phyloP scores from a whole-genome alignment of 2,888 invertebrate species.

The Zhengitettix transpicula region DNA sequence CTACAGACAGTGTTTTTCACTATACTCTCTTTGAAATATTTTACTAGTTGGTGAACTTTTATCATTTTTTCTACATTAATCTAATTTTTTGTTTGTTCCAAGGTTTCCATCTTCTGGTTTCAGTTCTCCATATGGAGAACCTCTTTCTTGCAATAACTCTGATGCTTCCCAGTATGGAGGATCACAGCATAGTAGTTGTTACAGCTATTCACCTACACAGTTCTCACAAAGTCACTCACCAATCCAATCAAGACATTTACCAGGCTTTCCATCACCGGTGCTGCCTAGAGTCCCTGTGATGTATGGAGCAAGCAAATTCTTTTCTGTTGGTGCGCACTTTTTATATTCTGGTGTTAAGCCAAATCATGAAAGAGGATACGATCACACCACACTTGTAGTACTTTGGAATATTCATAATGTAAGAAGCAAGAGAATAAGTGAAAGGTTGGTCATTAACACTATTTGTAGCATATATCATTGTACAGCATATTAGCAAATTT shows the following conservation, averaged over 20 bases:
- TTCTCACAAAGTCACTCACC: slow-evolving; percentile 78
- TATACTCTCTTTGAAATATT: not conserved
- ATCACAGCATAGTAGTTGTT: slow-evolving; percentile 40
- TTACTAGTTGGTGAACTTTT: not conserved
- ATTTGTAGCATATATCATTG: too few species aligned
- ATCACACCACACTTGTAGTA: too few species aligned
- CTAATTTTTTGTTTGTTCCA: not conserved
- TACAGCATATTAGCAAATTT: too few species aligned
- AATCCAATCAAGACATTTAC: slow-evolving; percentile 27
- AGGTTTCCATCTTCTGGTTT: slow-evolving; percentile 32
- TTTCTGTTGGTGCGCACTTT: too few species aligned
- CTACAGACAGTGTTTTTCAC: too few species aligned
- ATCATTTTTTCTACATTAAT: not conserved
- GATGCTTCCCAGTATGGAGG: slow-evolving; percentile 83
- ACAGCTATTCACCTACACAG: slow-evolving; percentile 49
- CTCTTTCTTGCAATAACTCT: slow-evolving; percentile 74
- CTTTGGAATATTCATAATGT: too few species aligned
- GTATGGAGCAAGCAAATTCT: too few species aligned
- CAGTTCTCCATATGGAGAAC: slow-evolving; percentile 51
- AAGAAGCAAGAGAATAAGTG: too few species aligned
- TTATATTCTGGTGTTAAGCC: too few species aligned
- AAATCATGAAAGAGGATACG: too few species aligned
- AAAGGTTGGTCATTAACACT: too few species aligned
- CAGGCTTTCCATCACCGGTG: slow-evolving; percentile 18
- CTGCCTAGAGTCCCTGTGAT: slow-evolving; percentile 9